Base-by-base conservation (phyloP, 2,113 vertebrate genomes). In the Lasiurus borealis region DNA sequence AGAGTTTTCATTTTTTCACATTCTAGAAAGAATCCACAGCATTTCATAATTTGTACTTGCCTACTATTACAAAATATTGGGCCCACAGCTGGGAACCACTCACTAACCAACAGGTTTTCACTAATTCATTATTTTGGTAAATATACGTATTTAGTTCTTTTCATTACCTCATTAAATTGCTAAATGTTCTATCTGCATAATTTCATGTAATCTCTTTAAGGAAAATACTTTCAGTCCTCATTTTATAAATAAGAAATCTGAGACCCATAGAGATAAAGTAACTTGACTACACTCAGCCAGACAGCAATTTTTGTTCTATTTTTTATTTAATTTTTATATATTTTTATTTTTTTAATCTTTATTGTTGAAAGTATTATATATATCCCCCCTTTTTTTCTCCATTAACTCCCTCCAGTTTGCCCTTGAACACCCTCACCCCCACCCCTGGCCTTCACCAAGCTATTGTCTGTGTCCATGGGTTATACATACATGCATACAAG, bases 241-340 rank as follows among this genome's bases (percentile, higher is more conserved):
- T 82, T 96, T 87, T 64, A 78, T 3, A 96, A n/a, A n/a, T 46
- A 13, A 92, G 48, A 95, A 77, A 92, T 68, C 8, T 34, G 69
- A 82, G 52, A 73, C 6, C 23, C 29, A 85, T 0, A 14, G 46
- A 88, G 23, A 48, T 77, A 18, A 81, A 59, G 23, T 21, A 59
- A 81, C 27, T 76, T 72, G n/a, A 52, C 13, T 71, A 69, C 59
- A 23, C 31, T 59, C 44, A 94, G 54, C 14, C 31, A 40, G 12
- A 40, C 0, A 72, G n/a, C 29, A 29, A 68, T 88, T 92, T 85
- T 81, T 19, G 16, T 12, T 62, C 25, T 59, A 59, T 57, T 59
- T 57, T 54, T 57, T 8, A 57, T 52, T 52, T 52, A 52, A 40
- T 50, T 50, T 21, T 59, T 59, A 54, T 25, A n/a, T n/a, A n/a